phyloP scores from a whole-genome alignment of 2,797 vertebrate genomes.

The Lacerta agilis region DNA sequence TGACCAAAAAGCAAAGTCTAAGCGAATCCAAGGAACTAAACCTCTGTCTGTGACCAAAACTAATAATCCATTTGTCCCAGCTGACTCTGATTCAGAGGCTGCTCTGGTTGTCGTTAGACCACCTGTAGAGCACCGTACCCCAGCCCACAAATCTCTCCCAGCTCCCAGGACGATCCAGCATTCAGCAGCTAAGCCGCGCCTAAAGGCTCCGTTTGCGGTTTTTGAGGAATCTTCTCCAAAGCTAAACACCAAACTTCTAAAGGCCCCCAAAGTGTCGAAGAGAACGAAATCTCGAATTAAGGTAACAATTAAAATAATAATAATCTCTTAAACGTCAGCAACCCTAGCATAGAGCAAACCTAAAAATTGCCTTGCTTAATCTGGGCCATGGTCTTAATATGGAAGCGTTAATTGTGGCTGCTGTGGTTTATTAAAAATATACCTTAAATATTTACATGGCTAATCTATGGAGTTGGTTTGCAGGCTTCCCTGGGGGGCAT shows the following conservation, averaged over 20 bases:
- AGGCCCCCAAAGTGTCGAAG: constrained; percentile 80
- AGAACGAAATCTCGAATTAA: constrained; percentile 83
- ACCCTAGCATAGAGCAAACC: not conserved
- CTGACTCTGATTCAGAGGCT: constrained; percentile 47
- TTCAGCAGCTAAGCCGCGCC: constrained; percentile 62
- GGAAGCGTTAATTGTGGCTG: too few relatives aligned
- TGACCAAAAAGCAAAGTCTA: not conserved
- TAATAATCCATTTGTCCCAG: constrained; percentile 49
- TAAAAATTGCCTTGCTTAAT: not conserved
- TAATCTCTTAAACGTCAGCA: too few relatives aligned
- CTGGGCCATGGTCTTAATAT: too few relatives aligned
- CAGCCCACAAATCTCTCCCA: constrained; percentile 59
- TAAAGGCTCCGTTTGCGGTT: constrained; percentile 82
- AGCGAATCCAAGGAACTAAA: constrained; percentile 5
- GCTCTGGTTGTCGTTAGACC: not conserved
- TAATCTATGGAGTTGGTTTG: too few relatives aligned
- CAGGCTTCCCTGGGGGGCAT: too few relatives aligned
- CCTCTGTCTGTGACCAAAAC: fast-evolving
- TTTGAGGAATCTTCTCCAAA: constrained; percentile 81
- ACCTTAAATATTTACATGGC: too few relatives aligned
- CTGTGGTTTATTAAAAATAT: too few relatives aligned
- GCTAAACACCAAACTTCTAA: constrained; percentile 76
- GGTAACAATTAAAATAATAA: constrained; percentile 70
- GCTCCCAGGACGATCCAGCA: constrained; percentile 19
- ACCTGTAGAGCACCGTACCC: constrained; percentile 71